Base-by-base conservation (phyloP, 2,113 vertebrate genomes). In the Psittacara wagleri region DNA sequence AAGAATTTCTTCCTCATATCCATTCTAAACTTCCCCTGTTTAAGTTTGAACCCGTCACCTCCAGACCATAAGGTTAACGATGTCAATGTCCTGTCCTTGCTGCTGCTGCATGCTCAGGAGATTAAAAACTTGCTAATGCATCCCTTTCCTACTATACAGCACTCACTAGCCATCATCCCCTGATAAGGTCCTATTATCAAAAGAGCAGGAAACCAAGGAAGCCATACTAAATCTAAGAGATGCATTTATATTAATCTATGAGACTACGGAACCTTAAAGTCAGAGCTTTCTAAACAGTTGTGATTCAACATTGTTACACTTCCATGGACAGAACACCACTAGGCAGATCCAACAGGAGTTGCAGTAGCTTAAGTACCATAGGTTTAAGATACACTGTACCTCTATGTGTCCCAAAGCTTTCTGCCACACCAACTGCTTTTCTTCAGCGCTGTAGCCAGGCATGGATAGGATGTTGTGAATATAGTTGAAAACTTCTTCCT, bases 401-500 rank as follows among this genome's bases (percentile, higher is more conserved):
- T 99, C 98, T 59, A 99, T 97, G 25, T 99, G 98, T 64, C 98
- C 97, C 96, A 99, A 97, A 48, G 98, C 97, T 97, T 99, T 99
- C 77, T 98, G 97, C 98, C 98, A 98, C 37, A 99, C 98, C 2
- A 72, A 96, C 75, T 98, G 98, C 93, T 99, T 99, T 93, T 99
- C 99, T 92, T 99, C 98, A 5, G 96, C 37, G 23, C 98, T 98
- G 96, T 99, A 99, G 33, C 99, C 99, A 46, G 99, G 99, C 96
- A 99, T 99, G 41, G 99, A 99, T 74, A 99, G 97, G 87, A 99
- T 99, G 86, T 99, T 99, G 97, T 99, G 99, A 90, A 99, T 98
- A 63, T 99, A 99, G 96, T 98, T 99, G 97, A 99, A 99, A 94
- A 99, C 98, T 86, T 99, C 99, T 86, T 98, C 98, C 99, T 99